These are phyloP conservation scores for Caenorhabditis doughertyi DNA, from an alignment of 2,888 invertebrate genomes.

Conservation along the genomic window DNA sequence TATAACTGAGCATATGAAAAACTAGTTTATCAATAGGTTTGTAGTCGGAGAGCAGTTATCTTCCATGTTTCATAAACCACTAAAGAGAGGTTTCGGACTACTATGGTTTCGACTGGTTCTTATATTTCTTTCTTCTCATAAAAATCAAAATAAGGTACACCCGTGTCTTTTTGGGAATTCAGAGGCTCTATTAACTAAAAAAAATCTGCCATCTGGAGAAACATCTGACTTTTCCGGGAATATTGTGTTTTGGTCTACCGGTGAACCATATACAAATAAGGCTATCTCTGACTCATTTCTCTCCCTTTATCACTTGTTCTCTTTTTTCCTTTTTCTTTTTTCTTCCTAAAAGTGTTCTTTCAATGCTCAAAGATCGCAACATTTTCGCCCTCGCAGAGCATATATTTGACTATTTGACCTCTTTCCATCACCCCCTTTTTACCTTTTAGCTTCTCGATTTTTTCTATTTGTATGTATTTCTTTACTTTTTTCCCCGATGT, in stretches of 20 bases:
- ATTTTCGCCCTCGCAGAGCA: constrained; percentile 45
- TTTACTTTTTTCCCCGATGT: constrained; percentile 25
- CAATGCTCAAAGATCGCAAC: constrained; percentile 56
- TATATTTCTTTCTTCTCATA: too few relatives aligned
- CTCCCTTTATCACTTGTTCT: constrained; percentile 8
- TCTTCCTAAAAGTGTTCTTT: constrained; percentile 33
- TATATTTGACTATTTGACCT: constrained; percentile 41
- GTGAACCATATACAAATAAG: constrained; percentile 5
- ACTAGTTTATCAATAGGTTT: too few relatives aligned
- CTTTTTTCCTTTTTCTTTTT: not conserved
- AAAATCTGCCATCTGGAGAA: not conserved
- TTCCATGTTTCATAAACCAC: too few relatives aligned
- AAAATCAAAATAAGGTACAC: too few relatives aligned
- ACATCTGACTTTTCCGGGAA: not conserved
- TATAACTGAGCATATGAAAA: too few relatives aligned
- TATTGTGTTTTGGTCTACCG: not conserved
- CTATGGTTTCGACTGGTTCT: too few relatives aligned
- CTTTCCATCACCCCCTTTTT: not conserved
- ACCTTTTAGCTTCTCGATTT: constrained; percentile 17
- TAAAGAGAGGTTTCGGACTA: too few relatives aligned
- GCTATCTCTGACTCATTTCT: constrained; percentile 17
- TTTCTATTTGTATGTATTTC: constrained; percentile 26
- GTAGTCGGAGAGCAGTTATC: too few relatives aligned
- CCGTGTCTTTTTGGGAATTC: too few relatives aligned
- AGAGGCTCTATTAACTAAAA: too few relatives aligned